A percentile compares a stretch with the other conserved stretches of the same genome.
Conservation (phyloP, 2,797 vertebrate genomes). For the Lacerta viridis region DNA sequence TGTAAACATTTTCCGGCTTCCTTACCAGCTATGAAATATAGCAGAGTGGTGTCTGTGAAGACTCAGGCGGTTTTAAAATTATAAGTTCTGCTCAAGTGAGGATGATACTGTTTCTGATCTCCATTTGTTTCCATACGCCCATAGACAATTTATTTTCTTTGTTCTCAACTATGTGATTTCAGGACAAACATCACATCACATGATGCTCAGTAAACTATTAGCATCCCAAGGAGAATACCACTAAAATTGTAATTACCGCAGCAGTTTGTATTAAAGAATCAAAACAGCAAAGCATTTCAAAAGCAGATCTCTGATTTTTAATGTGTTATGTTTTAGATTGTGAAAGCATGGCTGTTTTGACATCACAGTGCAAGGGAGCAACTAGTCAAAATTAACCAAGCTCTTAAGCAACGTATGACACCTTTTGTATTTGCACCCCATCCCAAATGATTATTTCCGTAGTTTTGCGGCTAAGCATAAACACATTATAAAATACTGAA, state of each 20-base stretch:
- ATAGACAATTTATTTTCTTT: slow-evolving; percentile 47
- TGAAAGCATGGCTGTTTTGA: not conserved
- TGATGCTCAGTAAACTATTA: not conserved
- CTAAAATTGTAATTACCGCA: slow-evolving; percentile 3
- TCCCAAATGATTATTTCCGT: accelerated
- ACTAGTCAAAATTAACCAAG: slow-evolving; percentile 12
- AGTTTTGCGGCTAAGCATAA: not conserved
- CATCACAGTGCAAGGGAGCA: not conserved
- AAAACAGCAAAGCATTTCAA: not conserved
- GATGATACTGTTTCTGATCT: not conserved
- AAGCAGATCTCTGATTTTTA: not conserved
- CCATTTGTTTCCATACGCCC: not conserved
- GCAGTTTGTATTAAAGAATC: not conserved
- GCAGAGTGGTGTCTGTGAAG: accelerated
- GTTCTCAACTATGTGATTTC: not conserved
- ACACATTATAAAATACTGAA: not conserved
- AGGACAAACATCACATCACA: not conserved
- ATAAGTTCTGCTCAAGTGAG: not conserved
- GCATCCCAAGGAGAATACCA: slow-evolving; percentile 31
- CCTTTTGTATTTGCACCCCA: not conserved
- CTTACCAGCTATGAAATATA: slow-evolving; percentile 20
- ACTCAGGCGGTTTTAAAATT: accelerated
- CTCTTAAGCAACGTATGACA: not conserved
- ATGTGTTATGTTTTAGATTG: not conserved
- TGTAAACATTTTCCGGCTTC: not conserved